Evolutionary conservation across 2,113 vertebrate genomes (phyloP).

Genomic region (Ancistrus triradiatus): DNA sequence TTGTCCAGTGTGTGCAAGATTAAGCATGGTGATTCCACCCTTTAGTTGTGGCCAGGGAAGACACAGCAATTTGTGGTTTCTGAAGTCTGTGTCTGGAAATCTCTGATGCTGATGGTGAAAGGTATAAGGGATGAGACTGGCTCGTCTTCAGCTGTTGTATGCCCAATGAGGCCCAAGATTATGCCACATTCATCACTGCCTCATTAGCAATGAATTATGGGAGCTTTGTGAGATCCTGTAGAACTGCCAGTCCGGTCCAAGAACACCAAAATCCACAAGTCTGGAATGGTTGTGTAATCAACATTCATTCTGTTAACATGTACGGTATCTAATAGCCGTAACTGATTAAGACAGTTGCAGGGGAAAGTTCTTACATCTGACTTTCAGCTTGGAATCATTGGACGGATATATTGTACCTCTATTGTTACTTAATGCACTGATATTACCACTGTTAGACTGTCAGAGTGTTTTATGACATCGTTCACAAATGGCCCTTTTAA

Average conservation of each 20-base stretch:
- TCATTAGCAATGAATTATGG: conserved; percentile 21
- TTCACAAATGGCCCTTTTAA: not conserved
- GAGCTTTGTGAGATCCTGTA: not conserved
- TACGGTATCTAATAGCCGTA: not conserved
- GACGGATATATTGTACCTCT: not conserved
- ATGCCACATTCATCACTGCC: conserved; percentile 17
- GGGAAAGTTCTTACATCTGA: not conserved
- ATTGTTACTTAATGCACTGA: not conserved
- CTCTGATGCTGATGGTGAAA: conserved; percentile 18
- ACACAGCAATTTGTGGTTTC: conserved; percentile 30
- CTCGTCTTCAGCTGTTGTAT: not conserved
- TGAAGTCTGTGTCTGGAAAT: conserved; percentile 16
- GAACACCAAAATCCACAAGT: not conserved
- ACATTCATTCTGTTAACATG: conserved; percentile 1
- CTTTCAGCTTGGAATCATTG: not conserved
- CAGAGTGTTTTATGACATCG: too few relatives aligned
- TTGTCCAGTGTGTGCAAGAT: conserved; percentile 15
- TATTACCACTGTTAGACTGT: not conserved
- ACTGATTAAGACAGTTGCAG: conserved; percentile 18
- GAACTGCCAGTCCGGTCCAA: too few relatives aligned
- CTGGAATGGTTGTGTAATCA: conserved; percentile 1
- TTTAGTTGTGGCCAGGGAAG: conserved; percentile 23
- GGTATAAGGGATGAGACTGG: not conserved
- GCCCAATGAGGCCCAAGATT: not conserved
- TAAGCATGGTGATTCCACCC: not conserved